phyloP scores from a whole-genome alignment of 2,888 invertebrate species.

The Melieria picta region DNA sequence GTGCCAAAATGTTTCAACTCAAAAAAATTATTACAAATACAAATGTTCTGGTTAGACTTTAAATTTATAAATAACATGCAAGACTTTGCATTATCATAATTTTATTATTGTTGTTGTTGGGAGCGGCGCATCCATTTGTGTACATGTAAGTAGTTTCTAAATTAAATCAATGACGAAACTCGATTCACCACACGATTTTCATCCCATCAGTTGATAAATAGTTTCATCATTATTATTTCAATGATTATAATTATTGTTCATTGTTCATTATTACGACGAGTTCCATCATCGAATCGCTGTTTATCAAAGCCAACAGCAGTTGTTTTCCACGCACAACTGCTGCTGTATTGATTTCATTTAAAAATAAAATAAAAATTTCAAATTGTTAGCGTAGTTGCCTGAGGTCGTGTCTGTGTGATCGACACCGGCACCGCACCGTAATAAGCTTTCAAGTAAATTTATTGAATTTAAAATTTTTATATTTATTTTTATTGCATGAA shows the following conservation, averaged over 20 bases:
- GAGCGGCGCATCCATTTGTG: not conserved
- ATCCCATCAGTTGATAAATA: no score
- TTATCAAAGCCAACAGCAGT: constrained; percentile 25
- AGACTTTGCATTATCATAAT: no score
- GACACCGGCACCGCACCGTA: not conserved
- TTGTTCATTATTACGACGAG: constrained; percentile 29
- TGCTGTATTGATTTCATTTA: constrained; percentile 29
- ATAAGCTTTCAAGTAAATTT: not conserved
- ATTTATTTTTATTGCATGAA: constrained; percentile 24
- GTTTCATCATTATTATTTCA: not conserved
- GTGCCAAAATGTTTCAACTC: no score
- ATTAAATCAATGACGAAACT: constrained; percentile 20
- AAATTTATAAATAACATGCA: no score
- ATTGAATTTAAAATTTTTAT: constrained; percentile 30
- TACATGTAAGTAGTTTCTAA: constrained; percentile 22
- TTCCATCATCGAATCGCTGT: constrained; percentile 19
- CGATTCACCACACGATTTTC: no score
- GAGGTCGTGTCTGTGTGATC: not conserved
- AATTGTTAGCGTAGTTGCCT: constrained; percentile 16
- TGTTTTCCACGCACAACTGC: constrained; percentile 2
- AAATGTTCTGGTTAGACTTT: no score
- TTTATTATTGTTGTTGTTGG: no score
- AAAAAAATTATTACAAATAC: no score
- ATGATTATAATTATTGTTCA: constrained; percentile 7
- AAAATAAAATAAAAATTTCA: constrained; percentile 35